Evolutionary conservation across 2,888 invertebrate species (phyloP), one percentile per base, ranked within the genome.

Genomic region (Athalia cordata): DNA sequence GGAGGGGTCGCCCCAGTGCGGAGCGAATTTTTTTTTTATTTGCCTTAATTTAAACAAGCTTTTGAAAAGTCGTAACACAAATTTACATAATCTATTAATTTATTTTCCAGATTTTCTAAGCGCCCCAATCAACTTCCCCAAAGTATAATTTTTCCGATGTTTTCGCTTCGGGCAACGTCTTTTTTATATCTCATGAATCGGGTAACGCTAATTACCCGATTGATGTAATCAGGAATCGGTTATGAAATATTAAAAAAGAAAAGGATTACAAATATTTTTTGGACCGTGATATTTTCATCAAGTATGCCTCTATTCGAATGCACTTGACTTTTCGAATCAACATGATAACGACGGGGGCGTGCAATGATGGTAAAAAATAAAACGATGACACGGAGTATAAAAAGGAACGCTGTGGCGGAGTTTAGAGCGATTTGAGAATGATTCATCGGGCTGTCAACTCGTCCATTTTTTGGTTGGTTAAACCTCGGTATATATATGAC

Each of bases 401-500:
- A 15, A 49, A 66, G 49, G 29, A 29, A 29, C 29, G 29, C 29
- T 43, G 5, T 15, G 47, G 13, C 52, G 15, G 49, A 49, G 11
- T 45, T 49, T 45, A 45, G 43, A 47, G 47, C 43, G 64, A 64
- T 47, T 66, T n/a, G 47, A 47, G 7, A 29, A 68, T 50, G 50
- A 55, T 29, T 70, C 45, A 45, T 59, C 13, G 43, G 9, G 9
- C 57, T 47, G 57, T 45, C 70, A 57, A 50, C 3, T 67, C 15
- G 3, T 67, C 15, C 50, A n/a, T 57, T 57, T 70, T n/a, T 4
- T 8, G 67, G 45, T 5, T 61, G 13, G 9, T 29, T 9, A 50
- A 57, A 49, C 55, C 29, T 15, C 43, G 55, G 50, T 47, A 75
- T 61, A 75, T 15, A 52, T 75, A 75, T 43, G 75, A 50, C 62